These are phyloP conservation scores for Ctenosaura bakeri DNA, from an alignment of 2,797 vertebrate species.

Conservation along the genomic window DNA sequence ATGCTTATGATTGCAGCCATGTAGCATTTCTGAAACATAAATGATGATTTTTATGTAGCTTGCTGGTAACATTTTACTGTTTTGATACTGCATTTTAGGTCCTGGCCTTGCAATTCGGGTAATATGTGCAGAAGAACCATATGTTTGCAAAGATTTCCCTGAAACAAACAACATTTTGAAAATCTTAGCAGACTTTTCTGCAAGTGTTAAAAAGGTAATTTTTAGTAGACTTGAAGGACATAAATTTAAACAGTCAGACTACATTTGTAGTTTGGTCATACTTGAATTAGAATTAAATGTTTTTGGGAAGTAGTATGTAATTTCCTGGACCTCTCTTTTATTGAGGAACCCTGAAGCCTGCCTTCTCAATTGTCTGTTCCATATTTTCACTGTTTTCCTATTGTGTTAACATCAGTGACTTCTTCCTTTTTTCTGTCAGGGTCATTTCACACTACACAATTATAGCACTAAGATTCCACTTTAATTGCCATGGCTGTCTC, in stretches of 20 bases:
- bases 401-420: background rate
- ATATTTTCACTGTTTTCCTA: background rate
- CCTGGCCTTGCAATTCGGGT: slow-evolving; percentile 97
- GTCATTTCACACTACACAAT: too few relatives aligned
- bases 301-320: background rate
- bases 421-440: background rate
- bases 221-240: background rate
- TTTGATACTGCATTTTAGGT: slow-evolving; percentile 78
- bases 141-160: slow-evolving; percentile 96
- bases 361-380: background rate
- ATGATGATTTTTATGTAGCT: background rate
- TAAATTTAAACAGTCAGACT: background rate
- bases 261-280: background rate
- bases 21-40: background rate
- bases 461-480: too few relatives aligned
- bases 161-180: slow-evolving; percentile 99
- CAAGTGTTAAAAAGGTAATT: slow-evolving; percentile 96
- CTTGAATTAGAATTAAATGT: background rate
- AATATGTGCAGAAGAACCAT: slow-evolving; percentile 98
- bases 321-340: background rate
- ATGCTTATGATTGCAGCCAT: background rate
- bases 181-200: slow-evolving; percentile 97
- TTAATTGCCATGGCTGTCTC: too few relatives aligned
- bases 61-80: fast-evolving
- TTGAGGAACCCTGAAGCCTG: background rate